Evolutionary conservation across 2,113 vertebrate genomes (phyloP).

Genomic region (Cardinalis cardinalis): DNA sequence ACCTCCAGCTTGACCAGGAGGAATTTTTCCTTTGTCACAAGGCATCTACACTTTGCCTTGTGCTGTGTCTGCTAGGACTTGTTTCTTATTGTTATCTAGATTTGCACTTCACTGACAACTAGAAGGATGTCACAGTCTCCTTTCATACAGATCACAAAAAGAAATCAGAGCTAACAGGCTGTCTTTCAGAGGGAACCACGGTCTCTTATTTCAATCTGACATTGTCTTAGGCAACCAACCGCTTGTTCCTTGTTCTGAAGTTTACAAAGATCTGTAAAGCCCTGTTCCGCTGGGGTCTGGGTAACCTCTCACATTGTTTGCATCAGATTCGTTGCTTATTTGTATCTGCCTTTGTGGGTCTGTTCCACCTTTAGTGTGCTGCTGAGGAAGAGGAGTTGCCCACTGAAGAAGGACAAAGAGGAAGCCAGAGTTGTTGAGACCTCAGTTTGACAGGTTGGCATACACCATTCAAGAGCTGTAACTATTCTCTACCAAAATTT

Average conservation of each 20-base stretch:
- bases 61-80: not conserved
- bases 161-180: not conserved
- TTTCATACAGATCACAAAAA: not conserved
- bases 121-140: not conserved
- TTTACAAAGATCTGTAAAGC: not conserved
- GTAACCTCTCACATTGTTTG: not conserved
- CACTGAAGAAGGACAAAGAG: not conserved
- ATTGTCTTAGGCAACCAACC: fast-evolving
- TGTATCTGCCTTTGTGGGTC: not conserved
- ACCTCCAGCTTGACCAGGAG: not conserved
- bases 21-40: not conserved
- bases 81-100: not conserved
- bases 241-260: not conserved
- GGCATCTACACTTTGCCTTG: not conserved
- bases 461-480: not conserved
- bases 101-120: not conserved
- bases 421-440: not conserved
- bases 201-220: not conserved
- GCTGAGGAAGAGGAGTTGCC: not conserved
- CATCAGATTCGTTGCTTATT: not conserved
- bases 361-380: not conserved
- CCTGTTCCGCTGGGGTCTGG: not conserved
- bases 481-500: not conserved
- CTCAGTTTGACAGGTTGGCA: not conserved
- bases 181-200: not conserved